phyloP scores from a whole-genome alignment of 2,113 vertebrate genomes.

The Zosterops lateralis region DNA sequence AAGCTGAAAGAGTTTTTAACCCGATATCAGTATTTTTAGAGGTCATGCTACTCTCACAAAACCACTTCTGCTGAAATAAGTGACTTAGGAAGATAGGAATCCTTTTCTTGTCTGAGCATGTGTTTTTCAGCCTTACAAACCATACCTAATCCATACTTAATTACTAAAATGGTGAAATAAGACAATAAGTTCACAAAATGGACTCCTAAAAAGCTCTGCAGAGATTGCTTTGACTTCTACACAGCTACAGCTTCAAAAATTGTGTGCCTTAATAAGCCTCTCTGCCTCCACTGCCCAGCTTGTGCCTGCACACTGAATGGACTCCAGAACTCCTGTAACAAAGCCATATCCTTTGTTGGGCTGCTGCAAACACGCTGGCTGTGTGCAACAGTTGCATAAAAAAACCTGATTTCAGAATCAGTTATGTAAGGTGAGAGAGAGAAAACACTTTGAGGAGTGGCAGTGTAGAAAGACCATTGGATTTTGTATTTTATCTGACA shows the following conservation, averaged over 20 bases:
- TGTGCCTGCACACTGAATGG: background rate
- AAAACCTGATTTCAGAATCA: background rate
- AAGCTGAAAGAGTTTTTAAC: background rate
- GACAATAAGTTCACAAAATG: background rate
- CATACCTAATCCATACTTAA: background rate
- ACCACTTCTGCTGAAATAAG: background rate
- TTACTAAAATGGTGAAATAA: background rate
- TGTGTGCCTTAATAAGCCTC: background rate
- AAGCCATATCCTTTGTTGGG: background rate
- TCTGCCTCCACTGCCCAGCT: background rate
- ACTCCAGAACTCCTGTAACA: background rate
- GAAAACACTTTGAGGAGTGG: background rate
- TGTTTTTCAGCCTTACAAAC: background rate
- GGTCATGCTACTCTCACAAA: background rate
- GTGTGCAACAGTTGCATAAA: background rate
- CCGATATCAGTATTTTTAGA: background rate
- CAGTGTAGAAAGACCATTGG: background rate
- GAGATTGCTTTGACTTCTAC: background rate
- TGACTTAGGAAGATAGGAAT: background rate
- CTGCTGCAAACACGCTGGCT: background rate
- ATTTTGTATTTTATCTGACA: background rate
- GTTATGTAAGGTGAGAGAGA: background rate
- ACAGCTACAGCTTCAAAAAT: background rate
- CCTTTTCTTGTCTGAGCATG: background rate
- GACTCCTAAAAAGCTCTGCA: background rate